These are phyloP conservation scores for Patagioenas fasciata DNA, from an alignment of 2,113 vertebrate genomes.

Conservation along the genomic window DNA sequence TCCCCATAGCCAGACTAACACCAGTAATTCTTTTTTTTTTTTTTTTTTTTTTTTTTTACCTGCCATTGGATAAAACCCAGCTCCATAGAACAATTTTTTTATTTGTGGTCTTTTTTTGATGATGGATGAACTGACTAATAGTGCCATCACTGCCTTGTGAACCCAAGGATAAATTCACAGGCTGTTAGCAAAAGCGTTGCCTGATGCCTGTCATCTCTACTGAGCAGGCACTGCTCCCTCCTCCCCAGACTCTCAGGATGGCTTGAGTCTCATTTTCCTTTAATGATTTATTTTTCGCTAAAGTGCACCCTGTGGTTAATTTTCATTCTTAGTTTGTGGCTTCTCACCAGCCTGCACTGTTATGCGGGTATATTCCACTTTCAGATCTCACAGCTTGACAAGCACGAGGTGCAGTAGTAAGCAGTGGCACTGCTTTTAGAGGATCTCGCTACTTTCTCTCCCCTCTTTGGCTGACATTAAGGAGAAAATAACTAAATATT, in stretches of 20 bases:
- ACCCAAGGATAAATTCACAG: constrained; percentile 6
- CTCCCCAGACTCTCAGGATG: not conserved
- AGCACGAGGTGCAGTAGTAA: not conserved
- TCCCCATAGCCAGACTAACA: not conserved
- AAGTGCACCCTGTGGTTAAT: not conserved
- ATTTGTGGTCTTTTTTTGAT: not conserved
- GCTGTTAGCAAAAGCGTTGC: not conserved
- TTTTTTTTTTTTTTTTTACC: not conserved
- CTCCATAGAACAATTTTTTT: not conserved
- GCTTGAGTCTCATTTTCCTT: constrained; percentile 6
- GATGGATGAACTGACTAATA: not conserved
- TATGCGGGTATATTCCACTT: not conserved
- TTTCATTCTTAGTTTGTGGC: not conserved
- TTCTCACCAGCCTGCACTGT: not conserved
- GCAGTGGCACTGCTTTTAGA: not conserved
- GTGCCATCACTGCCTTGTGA: not conserved
- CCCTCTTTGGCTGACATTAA: not conserved
- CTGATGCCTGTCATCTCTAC: not conserved
- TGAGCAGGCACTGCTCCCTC: not conserved
- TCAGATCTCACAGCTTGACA: not conserved
- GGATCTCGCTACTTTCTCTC: not conserved
- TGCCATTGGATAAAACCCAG: not conserved
- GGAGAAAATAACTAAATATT: not conserved
- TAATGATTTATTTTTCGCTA: not conserved
- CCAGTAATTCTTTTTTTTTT: not conserved